These are phyloP conservation scores for Megaceryle torquata DNA, from an alignment of 2,113 vertebrate genomes.

Conservation along the genomic window DNA sequence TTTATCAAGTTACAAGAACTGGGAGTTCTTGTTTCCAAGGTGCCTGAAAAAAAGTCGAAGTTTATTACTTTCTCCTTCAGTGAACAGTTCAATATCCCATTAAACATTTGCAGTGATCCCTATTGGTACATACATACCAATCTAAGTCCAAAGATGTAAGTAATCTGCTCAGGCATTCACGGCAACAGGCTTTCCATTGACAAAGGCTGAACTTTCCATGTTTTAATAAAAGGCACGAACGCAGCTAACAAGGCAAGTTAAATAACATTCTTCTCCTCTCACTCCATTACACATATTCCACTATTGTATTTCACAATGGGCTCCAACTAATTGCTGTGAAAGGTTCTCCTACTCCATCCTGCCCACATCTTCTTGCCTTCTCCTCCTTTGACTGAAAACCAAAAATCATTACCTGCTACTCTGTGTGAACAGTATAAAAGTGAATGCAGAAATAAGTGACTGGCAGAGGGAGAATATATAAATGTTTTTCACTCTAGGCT, in stretches of 20 bases:
- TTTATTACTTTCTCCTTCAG: background rate
- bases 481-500: background rate
- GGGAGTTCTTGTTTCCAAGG: background rate
- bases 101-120: background rate
- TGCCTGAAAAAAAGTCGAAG: background rate
- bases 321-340: background rate
- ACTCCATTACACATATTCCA: background rate
- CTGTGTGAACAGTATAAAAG: background rate
- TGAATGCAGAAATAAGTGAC: background rate
- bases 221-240: background rate
- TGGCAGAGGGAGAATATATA: background rate
- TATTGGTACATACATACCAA: background rate
- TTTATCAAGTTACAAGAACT: background rate
- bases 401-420: background rate
- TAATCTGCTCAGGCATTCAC: background rate
- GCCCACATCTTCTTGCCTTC: background rate
- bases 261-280: background rate
- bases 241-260: background rate
- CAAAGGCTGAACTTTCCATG: background rate
- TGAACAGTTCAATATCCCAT: slow-evolving; percentile 13
- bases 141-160: background rate
- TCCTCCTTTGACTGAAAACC: background rate
- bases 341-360: background rate
- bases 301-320: background rate
- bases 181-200: background rate